Evolutionary conservation across 2,797 vertebrate species (phyloP).

Genomic region (Botia almorhae): DNA sequence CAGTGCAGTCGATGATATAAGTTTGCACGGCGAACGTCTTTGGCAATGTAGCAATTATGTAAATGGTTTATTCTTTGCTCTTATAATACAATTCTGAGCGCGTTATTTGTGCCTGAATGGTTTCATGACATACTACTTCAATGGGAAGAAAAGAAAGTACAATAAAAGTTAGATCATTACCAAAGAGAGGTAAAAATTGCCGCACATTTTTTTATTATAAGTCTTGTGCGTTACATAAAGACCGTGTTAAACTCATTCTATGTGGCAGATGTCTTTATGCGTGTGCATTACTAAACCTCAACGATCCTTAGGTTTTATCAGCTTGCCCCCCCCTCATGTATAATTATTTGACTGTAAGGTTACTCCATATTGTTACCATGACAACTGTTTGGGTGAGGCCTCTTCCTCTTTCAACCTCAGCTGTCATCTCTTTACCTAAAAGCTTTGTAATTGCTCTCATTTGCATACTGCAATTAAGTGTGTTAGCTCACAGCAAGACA

Average conservation of each 20-base stretch:
- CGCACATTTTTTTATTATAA: not conserved
- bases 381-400: constrained; percentile 97
- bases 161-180: constrained; percentile 31
- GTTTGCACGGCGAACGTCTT: not conserved
- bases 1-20: constrained; percentile 14
- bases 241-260: constrained; percentile 22
- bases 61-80: constrained; percentile 1
- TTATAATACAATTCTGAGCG: constrained; percentile 23
- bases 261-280: constrained; percentile 64
- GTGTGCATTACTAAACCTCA: constrained; percentile 70
- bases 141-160: not conserved
- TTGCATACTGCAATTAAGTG: constrained; percentile 99
- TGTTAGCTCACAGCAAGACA: constrained; percentile 98
- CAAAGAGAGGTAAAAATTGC: not conserved
- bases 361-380: constrained; percentile 95
- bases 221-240: constrained; percentile 3
- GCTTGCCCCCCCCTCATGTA: constrained; percentile 57
- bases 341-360: constrained; percentile 78
- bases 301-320: constrained; percentile 62
- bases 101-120: constrained; percentile 69
- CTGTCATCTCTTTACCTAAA: constrained; percentile 99
- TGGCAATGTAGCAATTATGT: constrained; percentile 14
- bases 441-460: constrained; percentile 99
- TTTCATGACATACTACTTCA: constrained; percentile 52
- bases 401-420: constrained; percentile 97